Conservation (phyloP, 53 echinoderm and acorn worm genomes). For the Patiria pectinifera region DNA sequence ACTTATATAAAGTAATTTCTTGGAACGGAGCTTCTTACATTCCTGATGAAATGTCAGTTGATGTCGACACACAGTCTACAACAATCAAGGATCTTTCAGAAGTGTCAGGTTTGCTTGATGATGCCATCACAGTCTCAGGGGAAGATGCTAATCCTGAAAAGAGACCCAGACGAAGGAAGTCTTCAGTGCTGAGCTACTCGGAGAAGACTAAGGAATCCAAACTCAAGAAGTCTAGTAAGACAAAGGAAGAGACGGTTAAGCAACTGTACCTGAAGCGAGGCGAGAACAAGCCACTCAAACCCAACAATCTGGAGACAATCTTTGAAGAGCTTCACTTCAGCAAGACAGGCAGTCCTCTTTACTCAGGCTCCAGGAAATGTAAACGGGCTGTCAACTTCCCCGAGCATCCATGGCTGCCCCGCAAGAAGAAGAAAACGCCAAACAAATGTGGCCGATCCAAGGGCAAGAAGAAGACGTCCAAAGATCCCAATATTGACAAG, state of each 20-base stretch:
- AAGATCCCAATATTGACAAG: slow-evolving; percentile 50
- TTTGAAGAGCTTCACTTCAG: slow-evolving; percentile 43
- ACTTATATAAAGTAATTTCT: neutral
- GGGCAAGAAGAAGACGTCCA: neutral
- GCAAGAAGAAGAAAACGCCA: slow-evolving; percentile 30
- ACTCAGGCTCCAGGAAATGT: slow-evolving; percentile 30
- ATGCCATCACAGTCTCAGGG: neutral
- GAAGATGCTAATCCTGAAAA: neutral
- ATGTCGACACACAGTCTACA: neutral
- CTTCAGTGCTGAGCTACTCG: neutral
- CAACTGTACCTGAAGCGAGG: slow-evolving; percentile 54
- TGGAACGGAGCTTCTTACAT: neutral
- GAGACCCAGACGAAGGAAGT: neutral
- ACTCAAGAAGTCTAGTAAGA: neutral
- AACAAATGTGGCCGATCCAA: neutral
- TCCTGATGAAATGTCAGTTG: neutral
- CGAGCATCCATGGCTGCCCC: slow-evolving; percentile 56
- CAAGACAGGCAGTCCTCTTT: slow-evolving; percentile 42
- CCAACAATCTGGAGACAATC: slow-evolving; percentile 52
- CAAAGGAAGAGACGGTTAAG: slow-evolving; percentile 13
- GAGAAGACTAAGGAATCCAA: neutral
- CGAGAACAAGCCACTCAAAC: slow-evolving; percentile 28
- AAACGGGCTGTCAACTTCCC: slow-evolving; percentile 33
- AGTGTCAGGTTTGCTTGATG: neutral
- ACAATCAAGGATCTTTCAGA: neutral